Conservation (phyloP, 2,888 invertebrate species). For the Hypomecis punctinalis region DNA sequence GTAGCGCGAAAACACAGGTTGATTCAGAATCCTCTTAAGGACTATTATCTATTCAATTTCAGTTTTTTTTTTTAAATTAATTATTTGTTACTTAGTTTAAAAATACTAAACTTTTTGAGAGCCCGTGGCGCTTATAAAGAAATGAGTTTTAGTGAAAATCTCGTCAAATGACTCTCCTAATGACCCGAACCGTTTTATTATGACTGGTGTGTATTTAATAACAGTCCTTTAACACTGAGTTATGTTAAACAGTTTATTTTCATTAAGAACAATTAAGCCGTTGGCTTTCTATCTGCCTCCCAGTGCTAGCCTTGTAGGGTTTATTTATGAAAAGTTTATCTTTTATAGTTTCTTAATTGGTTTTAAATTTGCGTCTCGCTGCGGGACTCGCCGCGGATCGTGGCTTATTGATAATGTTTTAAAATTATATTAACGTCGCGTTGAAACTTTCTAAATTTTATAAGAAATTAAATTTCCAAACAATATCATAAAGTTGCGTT, state of each 20-base stretch:
- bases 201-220: constrained; percentile 52
- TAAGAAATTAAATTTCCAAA: constrained; percentile 41
- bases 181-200: constrained; percentile 52
- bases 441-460: constrained; percentile 58
- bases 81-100: no score
- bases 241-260: constrained; percentile 59
- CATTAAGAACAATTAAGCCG: constrained; percentile 63
- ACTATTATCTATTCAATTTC: no score
- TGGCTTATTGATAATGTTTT: constrained; percentile 62
- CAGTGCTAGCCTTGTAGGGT: constrained; percentile 26
- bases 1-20: no score
- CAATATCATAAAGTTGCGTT: background rate
- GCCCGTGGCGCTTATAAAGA: constrained; percentile 5
- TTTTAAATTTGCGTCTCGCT: constrained; percentile 71
- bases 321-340: constrained; percentile 38
- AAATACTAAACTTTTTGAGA: background rate
- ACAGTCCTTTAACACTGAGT: constrained; percentile 57
- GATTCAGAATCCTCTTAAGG: no score
- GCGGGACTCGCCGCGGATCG: constrained; percentile 68
- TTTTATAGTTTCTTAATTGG: constrained; percentile 65
- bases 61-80: no score
- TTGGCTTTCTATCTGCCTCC: constrained; percentile 41
- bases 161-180: constrained; percentile 53
- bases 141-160: constrained; percentile 47
- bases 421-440: constrained; percentile 48